Conservation (phyloP, 2,888 invertebrate species). For the Hetaerina titia region DNA sequence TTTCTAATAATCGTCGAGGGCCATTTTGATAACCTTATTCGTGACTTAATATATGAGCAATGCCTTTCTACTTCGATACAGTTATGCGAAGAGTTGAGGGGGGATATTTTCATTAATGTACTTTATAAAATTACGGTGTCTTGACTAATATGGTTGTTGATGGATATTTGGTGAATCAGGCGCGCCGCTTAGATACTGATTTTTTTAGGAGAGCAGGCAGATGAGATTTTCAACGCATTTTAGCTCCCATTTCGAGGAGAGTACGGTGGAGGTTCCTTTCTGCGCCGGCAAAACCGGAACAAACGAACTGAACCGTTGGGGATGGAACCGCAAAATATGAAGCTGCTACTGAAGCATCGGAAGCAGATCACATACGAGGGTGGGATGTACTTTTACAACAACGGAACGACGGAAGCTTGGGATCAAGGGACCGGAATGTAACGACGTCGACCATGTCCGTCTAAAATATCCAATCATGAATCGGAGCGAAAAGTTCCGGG, state of each 20-base stretch:
- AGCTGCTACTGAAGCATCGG: not conserved
- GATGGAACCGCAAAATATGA: not conserved
- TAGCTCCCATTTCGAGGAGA: not conserved
- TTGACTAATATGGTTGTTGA: too few species aligned
- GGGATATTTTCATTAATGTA: too few species aligned
- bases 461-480: not conserved
- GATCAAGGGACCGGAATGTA: not conserved
- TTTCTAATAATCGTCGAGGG: too few species aligned
- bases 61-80: too few species aligned
- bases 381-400: not conserved
- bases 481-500: not conserved
- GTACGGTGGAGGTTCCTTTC: not conserved
- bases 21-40: too few species aligned
- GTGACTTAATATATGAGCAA: too few species aligned
- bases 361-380: not conserved
- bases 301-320: not conserved
- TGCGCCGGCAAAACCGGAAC: not conserved
- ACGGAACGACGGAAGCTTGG: not conserved
- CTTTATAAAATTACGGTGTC: too few species aligned
- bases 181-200: too few species aligned
- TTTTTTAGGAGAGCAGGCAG: not conserved
- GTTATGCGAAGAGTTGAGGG: too few species aligned
- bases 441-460: not conserved
- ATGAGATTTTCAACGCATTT: not conserved
- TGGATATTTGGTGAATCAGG: too few species aligned